These are phyloP conservation scores for Lerema accius DNA, from an alignment of 1,140 invertebrate genomes.

Conservation along the genomic window DNA sequence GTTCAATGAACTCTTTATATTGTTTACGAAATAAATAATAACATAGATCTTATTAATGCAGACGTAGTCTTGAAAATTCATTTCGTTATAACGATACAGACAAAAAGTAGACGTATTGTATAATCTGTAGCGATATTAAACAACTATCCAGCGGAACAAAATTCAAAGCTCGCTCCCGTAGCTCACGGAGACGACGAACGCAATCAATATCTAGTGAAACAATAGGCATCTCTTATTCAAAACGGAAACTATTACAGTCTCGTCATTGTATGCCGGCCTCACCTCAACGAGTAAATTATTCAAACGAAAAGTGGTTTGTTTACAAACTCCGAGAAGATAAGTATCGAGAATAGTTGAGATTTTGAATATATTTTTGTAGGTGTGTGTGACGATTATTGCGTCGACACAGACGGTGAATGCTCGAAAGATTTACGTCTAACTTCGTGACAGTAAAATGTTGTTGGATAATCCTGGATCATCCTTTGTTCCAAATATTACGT, in stretches of 20 bases:
- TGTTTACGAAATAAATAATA: constrained; percentile 27
- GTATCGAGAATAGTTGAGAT: constrained; percentile 60
- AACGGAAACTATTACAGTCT: constrained; percentile 79
- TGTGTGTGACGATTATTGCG: constrained; percentile 47
- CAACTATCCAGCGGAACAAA: constrained; percentile 48
- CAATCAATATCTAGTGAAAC: constrained; percentile 77
- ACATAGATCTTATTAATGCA: too few species aligned
- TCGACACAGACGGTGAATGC: constrained; percentile 57
- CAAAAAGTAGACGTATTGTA: neutral
- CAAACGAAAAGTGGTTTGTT: constrained; percentile 78
- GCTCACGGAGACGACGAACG: constrained; percentile 60
- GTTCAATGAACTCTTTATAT: constrained; percentile 57
- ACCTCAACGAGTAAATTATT: constrained; percentile 72
- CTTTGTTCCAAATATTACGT: constrained; percentile 51
- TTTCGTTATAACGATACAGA: neutral
- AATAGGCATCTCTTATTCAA: constrained; percentile 78
- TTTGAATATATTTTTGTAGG: constrained; percentile 47
- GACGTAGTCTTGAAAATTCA: too few species aligned
- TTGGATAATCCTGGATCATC: constrained; percentile 69
- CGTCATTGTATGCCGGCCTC: constrained; percentile 76
- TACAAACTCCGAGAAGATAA: constrained; percentile 66
- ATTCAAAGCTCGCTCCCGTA: constrained; percentile 46
- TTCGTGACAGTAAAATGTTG: constrained; percentile 67
- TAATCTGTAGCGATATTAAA: neutral
- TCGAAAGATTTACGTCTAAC: constrained; percentile 74